These are phyloP conservation scores for Trichomalopsis sarcophagae DNA, from an alignment of 1,140 invertebrate species.

Conservation along the genomic window DNA sequence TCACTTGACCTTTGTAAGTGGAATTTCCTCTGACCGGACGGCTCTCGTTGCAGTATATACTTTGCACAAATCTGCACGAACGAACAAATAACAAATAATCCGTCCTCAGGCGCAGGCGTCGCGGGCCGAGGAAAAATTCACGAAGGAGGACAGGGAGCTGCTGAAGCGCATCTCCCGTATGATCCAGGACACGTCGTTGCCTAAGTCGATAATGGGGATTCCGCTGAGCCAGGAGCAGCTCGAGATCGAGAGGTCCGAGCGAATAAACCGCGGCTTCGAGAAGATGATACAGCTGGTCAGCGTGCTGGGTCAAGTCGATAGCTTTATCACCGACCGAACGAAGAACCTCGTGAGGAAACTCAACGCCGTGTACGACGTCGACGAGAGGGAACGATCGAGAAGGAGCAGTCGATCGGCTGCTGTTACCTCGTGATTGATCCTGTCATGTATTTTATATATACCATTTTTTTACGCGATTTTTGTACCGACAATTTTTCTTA, in stretches of 20 bases:
- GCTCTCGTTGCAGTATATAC: no score
- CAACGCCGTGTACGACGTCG: conserved; percentile 59
- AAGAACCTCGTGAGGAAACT: conserved; percentile 62
- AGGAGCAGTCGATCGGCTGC: conserved; percentile 26
- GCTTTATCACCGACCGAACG: conserved; percentile 63
- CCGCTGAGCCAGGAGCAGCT: conserved; percentile 16
- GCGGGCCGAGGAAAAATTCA: conserved; percentile 48
- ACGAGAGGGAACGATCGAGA: conserved; percentile 52
- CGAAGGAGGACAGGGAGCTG: conserved; percentile 55
- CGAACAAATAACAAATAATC: neutral
- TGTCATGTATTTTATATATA: no score
- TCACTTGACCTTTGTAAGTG: conserved; percentile 32
- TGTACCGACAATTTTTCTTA: no score
- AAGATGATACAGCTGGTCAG: conserved; percentile 65
- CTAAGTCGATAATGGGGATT: conserved; percentile 35
- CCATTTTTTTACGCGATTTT: neutral
- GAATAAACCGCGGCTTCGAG: conserved; percentile 63
- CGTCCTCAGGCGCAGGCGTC: neutral
- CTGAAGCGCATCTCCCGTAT: conserved; percentile 52
- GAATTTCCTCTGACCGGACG: neutral
- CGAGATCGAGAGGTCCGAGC: conserved; percentile 50
- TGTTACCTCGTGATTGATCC: neutral
- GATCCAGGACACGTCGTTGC: conserved; percentile 1
- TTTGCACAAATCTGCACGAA: no score
- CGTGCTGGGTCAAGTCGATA: conserved; percentile 65